These are phyloP conservation scores for Cnemophilus loriae DNA, from an alignment of 2,113 vertebrate genomes.

Conservation along the genomic window DNA sequence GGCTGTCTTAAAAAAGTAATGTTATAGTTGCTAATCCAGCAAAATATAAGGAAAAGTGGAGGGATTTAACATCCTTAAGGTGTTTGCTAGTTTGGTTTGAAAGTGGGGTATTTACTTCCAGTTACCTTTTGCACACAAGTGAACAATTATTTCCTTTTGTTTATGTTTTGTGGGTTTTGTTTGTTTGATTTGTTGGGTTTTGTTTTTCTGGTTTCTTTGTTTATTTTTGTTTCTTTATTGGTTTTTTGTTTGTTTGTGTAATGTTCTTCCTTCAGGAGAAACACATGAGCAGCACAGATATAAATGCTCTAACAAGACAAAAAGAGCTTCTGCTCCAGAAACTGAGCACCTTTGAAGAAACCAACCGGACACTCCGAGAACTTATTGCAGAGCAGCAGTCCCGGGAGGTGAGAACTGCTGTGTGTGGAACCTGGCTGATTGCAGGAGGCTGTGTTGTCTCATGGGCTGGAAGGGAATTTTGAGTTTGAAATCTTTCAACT, in stretches of 20 bases:
- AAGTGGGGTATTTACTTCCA: neutral
- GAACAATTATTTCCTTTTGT: neutral
- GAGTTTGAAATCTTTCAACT: neutral
- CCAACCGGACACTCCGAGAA: conserved; percentile 82
- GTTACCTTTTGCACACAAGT: neutral
- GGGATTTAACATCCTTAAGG: neutral
- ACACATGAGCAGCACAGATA: conserved; percentile 77
- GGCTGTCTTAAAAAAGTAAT: neutral
- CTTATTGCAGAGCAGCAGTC: conserved; percentile 83
- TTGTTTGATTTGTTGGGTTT: neutral
- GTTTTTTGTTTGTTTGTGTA: neutral
- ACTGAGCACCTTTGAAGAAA: conserved; percentile 85
- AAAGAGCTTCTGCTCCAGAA: conserved; percentile 89
- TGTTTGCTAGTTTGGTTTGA: neutral
- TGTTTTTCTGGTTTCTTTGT: neutral
- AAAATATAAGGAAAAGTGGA: neutral
- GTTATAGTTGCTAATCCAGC: neutral
- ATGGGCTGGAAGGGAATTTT: neutral
- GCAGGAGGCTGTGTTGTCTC: neutral
- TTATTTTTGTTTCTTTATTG: neutral
- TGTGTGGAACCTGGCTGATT: neutral
- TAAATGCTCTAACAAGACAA: conserved; percentile 76
- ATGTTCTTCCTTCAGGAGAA: conserved; percentile 69
- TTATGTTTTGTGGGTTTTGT: neutral
- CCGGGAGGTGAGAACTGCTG: conserved; percentile 74